Base-by-base conservation (phyloP, 1,140 invertebrate genomes). In the Oryzaephilus surinamensis region DNA sequence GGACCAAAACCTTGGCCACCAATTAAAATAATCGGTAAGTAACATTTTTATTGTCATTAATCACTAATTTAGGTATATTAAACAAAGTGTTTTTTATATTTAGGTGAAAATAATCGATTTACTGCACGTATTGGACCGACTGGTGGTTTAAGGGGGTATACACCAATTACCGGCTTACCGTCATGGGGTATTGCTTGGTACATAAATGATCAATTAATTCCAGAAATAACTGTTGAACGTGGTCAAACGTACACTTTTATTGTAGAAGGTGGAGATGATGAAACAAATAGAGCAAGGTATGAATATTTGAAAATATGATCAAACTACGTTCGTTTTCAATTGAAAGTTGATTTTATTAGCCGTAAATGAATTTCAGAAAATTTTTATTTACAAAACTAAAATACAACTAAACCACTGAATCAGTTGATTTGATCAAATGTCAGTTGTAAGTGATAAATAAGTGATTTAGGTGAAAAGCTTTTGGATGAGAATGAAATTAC, bases 101-200 rank as follows among this genome's bases (percentile, higher is more conserved):
- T 24, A 57, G 57, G 57, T 10, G 71, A 74, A 33, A 65, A 52
- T 13, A 73, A 71, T 32, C 10, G 4, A 11, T 82, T 92, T 58
- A 75, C 71, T 5, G 86, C 75, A 0, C 67, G 76, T 47, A 88
- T 94, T 40, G 89, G 89, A 1, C 86, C 85, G 1, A 81, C 84
- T 1, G 89, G 84, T 7, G 84, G 82, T 2, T 71, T 76, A 30
- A 69, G 79, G 4, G 87, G 88, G 6, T 91, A 92, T 56, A 74
- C 77, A 7, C 71, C 78, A 6, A 79, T 88, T 14, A 91, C 86
- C 27, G 81, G 79, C 35, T 68, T 76, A 48, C 78, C 82, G 5
- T 86, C 84, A 1, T 89, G 87, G 78, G 88, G 87, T 20, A 86
- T 93, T 44, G 85, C 85, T 6, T 96, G 88, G 87, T 96, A 92